Conservation (phyloP, 1,140 invertebrate genomes). For the Triops cancriformis region DNA sequence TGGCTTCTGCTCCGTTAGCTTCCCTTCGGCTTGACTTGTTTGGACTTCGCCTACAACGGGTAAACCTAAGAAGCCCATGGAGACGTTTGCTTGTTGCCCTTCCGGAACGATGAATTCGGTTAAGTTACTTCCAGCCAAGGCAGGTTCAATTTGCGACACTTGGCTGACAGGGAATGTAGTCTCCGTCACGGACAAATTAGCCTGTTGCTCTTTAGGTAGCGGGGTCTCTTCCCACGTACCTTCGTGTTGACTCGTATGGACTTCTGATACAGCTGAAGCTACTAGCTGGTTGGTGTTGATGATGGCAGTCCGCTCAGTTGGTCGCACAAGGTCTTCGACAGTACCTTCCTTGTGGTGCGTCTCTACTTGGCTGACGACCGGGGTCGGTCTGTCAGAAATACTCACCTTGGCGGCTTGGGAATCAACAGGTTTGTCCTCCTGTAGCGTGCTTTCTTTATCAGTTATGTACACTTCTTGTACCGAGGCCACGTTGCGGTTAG, state of each 20-base stretch:
- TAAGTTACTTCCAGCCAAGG: not conserved
- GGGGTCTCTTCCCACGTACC: not conserved
- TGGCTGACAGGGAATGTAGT: not conserved
- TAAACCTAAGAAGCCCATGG: not conserved
- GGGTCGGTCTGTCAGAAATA: not conserved
- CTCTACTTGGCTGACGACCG: not conserved
- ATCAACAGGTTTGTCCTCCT: constrained; percentile 19
- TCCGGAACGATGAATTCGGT: not conserved
- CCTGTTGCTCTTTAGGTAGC: not conserved
- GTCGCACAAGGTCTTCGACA: not conserved
- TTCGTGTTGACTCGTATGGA: not conserved
- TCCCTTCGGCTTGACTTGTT: not conserved
- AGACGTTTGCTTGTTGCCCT: constrained; percentile 15
- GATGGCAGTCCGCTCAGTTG: not conserved
- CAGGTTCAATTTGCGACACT: not conserved
- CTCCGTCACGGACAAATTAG: not conserved
- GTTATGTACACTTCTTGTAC: constrained; percentile 21
- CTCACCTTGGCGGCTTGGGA: constrained; percentile 5
- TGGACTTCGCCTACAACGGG: constrained; percentile 3
- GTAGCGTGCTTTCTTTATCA: constrained; percentile 22
- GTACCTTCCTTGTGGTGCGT: not conserved
- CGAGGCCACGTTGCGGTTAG: constrained; percentile 13
- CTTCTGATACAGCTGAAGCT: constrained; percentile 9
- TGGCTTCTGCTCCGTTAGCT: not conserved
- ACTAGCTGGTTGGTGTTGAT: not conserved